These are phyloP conservation scores for Pogonocherus hispidulus DNA, from an alignment of 2,888 invertebrate species.

Conservation along the genomic window DNA sequence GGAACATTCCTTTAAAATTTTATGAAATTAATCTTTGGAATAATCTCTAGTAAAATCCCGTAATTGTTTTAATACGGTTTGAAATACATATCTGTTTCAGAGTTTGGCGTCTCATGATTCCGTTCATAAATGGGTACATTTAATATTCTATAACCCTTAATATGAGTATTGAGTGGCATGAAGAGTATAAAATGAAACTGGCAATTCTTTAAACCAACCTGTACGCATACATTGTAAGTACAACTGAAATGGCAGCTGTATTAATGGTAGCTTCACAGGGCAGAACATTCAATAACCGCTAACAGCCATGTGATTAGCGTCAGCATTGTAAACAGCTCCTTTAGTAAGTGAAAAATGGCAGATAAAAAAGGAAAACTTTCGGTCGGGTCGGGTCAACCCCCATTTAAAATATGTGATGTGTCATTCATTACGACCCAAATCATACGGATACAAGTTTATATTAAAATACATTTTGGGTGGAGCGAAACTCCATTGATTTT, in stretches of 20 bases:
- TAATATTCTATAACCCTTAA: no score
- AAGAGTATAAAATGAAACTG: no score
- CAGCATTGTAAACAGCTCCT: not conserved
- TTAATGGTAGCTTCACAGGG: not conserved
- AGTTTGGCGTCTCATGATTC: no score
- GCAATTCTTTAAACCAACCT: not conserved
- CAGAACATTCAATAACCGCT: not conserved
- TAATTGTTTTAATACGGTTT: no score
- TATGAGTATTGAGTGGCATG: no score
- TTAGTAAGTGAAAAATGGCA: not conserved
- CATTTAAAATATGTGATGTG: constrained; percentile 17
- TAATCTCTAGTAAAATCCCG: no score
- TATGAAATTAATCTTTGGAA: no score
- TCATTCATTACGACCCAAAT: constrained; percentile 16
- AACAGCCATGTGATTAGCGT: not conserved
- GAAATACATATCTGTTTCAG: no score
- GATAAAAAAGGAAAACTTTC: not conserved
- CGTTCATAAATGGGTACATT: no score
- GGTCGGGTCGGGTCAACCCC: constrained; percentile 20
- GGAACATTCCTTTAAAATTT: no score
- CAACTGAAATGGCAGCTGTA: constrained; percentile 2
- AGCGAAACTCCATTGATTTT: constrained; percentile 1
- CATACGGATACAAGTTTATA: not conserved
- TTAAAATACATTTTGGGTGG: constrained; percentile 18
- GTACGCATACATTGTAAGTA: not conserved